Percentiles rank a stretch among this genome's conserved stretches.
These are phyloP conservation scores for Scomber japonicus DNA, from an alignment of 2,113 vertebrate species.

Conservation along the genomic window DNA sequence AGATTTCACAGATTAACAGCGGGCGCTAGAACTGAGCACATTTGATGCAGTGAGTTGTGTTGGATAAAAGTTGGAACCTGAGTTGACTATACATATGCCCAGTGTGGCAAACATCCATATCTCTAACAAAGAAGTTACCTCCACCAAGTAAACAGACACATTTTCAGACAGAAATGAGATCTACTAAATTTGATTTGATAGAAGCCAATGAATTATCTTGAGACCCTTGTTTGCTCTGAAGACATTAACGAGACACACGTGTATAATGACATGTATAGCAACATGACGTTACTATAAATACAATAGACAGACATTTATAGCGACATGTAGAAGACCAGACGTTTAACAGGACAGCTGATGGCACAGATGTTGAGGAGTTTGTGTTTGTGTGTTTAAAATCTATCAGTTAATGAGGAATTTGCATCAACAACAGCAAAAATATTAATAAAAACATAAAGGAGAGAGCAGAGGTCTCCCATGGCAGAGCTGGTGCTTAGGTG, in stretches of 20 bases:
- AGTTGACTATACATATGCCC: conserved; percentile 63
- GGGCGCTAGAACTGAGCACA: conserved; percentile 67
- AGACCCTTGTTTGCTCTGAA: conserved; percentile 46
- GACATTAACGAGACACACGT: conserved; percentile 68
- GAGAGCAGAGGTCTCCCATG: conserved; percentile 68
- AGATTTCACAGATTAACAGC: conserved; percentile 56
- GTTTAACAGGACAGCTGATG: conserved; percentile 45
- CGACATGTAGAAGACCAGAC: conserved; percentile 69
- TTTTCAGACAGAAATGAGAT: conserved; percentile 59
- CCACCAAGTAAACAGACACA: conserved; percentile 62
- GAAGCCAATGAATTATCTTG: conserved; percentile 28
- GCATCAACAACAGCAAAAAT: conserved; percentile 60
- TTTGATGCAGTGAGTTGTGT: conserved; percentile 63
- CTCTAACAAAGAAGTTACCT: conserved; percentile 70
- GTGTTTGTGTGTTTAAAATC: conserved; percentile 53
- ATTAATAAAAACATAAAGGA: conserved; percentile 40
- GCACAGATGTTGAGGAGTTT: conserved; percentile 39
- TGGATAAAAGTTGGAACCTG: conserved; percentile 69
- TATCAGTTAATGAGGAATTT: conserved; percentile 40
- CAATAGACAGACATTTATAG: conserved; percentile 72
- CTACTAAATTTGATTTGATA: conserved; percentile 39
- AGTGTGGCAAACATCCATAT: conserved; percentile 70
- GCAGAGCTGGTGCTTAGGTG: conserved; percentile 59
- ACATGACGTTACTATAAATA: conserved; percentile 59
- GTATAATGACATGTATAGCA: conserved; percentile 74